phyloP scores from a whole-genome alignment of 53 echinoderm and acorn worm species.

The Holothuria scabra region DNA sequence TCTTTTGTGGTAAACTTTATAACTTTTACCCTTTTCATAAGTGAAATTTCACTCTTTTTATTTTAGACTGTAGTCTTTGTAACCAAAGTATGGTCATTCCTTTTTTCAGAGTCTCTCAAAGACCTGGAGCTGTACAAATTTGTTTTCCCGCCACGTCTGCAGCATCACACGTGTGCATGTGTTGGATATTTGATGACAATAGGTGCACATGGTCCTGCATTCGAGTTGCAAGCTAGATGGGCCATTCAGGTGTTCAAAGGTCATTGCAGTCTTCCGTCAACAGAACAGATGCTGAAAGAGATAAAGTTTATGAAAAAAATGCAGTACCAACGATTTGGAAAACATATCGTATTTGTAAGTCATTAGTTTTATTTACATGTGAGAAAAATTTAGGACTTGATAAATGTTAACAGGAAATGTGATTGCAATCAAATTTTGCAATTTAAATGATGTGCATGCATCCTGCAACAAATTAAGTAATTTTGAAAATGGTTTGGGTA shows the following conservation, averaged over 20 bases:
- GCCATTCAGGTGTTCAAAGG: constrained; percentile 71
- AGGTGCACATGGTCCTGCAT: constrained; percentile 74
- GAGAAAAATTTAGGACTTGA: no score
- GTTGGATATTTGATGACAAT: constrained; percentile 66
- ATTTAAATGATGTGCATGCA: no score
- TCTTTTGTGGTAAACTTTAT: no score
- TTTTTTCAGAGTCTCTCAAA: constrained; percentile 51
- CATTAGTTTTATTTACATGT: no score
- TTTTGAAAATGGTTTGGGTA: no score
- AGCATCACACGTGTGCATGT: constrained; percentile 77
- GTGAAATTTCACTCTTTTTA: no score
- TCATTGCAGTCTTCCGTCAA: constrained; percentile 59
- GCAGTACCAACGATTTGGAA: constrained; percentile 65
- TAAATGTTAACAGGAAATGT: no score
- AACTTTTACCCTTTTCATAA: no score
- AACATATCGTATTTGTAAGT: constrained; percentile 79
- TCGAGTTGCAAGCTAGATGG: constrained; percentile 89
- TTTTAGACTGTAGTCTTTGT: no score
- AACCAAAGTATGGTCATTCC: no score
- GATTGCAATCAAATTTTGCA: no score
- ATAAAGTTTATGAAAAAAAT: constrained; percentile 60
- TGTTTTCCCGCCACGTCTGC: constrained; percentile 71
- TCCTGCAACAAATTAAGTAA: no score
- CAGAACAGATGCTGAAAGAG: constrained; percentile 53
- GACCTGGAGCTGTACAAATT: constrained; percentile 80